These are phyloP conservation scores for Lophius piscatorius DNA, from an alignment of 2,113 vertebrate species.

Conservation along the genomic window DNA sequence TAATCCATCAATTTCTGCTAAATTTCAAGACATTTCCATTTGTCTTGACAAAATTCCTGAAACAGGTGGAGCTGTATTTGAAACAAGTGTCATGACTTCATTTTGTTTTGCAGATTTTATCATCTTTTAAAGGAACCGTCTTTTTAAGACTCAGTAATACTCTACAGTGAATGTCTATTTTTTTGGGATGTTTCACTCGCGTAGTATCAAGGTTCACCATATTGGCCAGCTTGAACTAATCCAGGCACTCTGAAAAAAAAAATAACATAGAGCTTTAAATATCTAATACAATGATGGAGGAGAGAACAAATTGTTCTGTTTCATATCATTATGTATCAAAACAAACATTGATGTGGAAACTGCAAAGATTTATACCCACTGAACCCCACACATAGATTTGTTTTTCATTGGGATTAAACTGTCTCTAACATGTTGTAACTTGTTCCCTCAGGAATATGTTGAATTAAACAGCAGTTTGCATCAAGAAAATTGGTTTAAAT, in stretches of 20 bases:
- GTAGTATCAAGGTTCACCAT: constrained; percentile 20
- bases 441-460: constrained; percentile 6
- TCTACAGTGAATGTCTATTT: constrained; percentile 25
- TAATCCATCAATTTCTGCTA: constrained; percentile 26
- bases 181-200: constrained; percentile 51
- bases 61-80: constrained; percentile 63
- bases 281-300: constrained; percentile 27
- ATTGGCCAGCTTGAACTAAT: constrained; percentile 37
- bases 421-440: not conserved
- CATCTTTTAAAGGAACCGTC: constrained; percentile 44
- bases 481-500: not conserved
- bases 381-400: not conserved
- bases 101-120: constrained; percentile 39
- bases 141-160: constrained; percentile 30
- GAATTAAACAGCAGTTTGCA: constrained; percentile 3
- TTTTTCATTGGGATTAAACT: constrained; percentile 16
- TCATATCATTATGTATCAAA: constrained; percentile 18
- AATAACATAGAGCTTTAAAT: constrained; percentile 20
- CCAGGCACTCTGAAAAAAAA: constrained; percentile 44
- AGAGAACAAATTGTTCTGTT: constrained; percentile 36
- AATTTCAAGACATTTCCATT: constrained; percentile 48
- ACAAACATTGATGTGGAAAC: constrained; percentile 27
- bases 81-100: constrained; percentile 58
- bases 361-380: constrained; percentile 1
- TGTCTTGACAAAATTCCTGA: constrained; percentile 46